Evolutionary conservation across 2,888 invertebrate genomes (phyloP).

Genomic region (Drosophila phalerata): DNA sequence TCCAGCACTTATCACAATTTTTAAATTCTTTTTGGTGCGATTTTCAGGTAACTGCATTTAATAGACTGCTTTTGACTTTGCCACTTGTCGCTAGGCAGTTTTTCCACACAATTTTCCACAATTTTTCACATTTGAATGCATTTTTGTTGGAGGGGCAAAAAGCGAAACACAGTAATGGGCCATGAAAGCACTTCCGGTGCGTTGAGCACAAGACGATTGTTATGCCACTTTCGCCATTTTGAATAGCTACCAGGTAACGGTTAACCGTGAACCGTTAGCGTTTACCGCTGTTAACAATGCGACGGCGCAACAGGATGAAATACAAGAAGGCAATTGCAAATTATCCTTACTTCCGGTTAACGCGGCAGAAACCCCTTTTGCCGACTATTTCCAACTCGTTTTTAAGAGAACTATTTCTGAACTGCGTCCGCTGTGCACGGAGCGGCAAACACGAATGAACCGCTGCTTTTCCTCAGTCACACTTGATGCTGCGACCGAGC

Average conservation of each 20-base stretch:
- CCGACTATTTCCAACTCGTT: conserved; percentile 21
- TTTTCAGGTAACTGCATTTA: conserved; percentile 10
- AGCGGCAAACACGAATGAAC: conserved; percentile 74
- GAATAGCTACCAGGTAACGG: conserved; percentile 13
- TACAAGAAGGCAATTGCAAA: conserved; percentile 34
- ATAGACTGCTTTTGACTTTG: conserved; percentile 1
- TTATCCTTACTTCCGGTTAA: conserved; percentile 76
- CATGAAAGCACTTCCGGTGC: conserved; percentile 68
- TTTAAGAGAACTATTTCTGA: conserved; percentile 19
- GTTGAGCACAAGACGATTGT: conserved; percentile 49
- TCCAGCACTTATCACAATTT: neutral
- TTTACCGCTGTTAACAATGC: conserved; percentile 51
- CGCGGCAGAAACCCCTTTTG: conserved; percentile 44
- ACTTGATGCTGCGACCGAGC: conserved; percentile 33
- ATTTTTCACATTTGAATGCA: conserved; percentile 45
- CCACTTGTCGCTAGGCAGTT: conserved; percentile 17
- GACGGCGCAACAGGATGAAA: conserved; percentile 78
- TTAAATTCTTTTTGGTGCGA: neutral
- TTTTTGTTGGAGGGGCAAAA: conserved; percentile 26
- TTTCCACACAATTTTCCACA: conserved; percentile 44
- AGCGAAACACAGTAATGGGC: conserved; percentile 42
- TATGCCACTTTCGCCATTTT: conserved; percentile 39
- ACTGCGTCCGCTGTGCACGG: conserved; percentile 70
- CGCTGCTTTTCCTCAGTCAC: conserved; percentile 26
- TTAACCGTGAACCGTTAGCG: conserved; percentile 6